Base-by-base conservation (phyloP, 1,140 invertebrate species). In the Cotesia vestalis region DNA sequence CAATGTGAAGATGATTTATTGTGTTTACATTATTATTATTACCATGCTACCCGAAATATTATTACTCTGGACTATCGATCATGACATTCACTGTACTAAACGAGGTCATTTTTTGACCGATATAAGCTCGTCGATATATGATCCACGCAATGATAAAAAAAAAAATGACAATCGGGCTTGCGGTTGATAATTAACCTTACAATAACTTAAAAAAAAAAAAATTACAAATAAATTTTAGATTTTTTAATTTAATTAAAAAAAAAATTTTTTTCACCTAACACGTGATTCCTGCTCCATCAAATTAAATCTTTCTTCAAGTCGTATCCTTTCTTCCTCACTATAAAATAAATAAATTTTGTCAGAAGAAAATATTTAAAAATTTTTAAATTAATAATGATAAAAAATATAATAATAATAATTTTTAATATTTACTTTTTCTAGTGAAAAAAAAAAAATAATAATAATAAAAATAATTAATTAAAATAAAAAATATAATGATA, bases 291-390 rank as follows among this genome's bases (percentile, higher is more conserved):
- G 78, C 4, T 81, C 72, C 12, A 87, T 72, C 34, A 82, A 55
- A 46, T 83, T 83, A 66, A 86, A 87, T 63, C 82, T 79, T 60
- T 84, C 81, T 63, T 87, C 86, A 66, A 87, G 70, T 40, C 78
- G 78, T 71, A 86, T 82, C 64, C 84, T 83, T 66, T 86, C 84
- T 69, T 86, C 84, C 66, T 87, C 85, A 61, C 86, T 87, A 40
- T 55, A 27, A 27, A 27, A 27, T 27, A 27, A 27, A 27, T 27
- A 27, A 27, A 27, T 27, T 27, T 27, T 27, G 27, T 27, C 27
- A 27, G 27, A 27, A 27, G 27, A 27, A 27, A 27, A 27, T 27
- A 27, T 27, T 27, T 27, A 3, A 27, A 27, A 27, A 2, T 2
- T 27, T 27, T 27, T 27, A 27, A 27, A 27, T 27, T 2, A 27